Evolutionary conservation across 1,140 invertebrate genomes (phyloP).

Genomic region (Ceratitis capitata): DNA sequence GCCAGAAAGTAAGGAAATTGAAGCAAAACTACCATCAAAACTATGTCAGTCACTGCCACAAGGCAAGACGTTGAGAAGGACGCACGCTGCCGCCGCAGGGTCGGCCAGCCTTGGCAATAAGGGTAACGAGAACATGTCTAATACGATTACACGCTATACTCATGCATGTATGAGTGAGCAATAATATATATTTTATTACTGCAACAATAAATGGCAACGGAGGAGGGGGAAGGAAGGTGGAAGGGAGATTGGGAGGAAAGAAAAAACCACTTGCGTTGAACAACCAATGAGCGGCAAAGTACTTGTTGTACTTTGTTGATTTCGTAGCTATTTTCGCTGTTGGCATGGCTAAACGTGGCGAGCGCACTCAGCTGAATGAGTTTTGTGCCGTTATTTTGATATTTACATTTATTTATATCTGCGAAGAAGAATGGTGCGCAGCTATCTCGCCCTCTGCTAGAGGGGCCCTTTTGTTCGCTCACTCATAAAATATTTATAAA

Average conservation of each 20-base stretch:
- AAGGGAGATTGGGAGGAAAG: not conserved
- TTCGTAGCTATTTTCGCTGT: not conserved
- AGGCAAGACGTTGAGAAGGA: too few species aligned
- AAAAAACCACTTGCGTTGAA: not conserved
- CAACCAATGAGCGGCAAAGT: too few species aligned
- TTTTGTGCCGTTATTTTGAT: not conserved
- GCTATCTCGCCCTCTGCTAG: not conserved
- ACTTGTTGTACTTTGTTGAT: too few species aligned
- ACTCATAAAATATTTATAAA: not conserved
- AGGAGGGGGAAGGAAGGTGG: too few species aligned
- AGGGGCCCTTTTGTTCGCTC: not conserved
- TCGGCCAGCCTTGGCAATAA: not conserved
- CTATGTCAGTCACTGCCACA: not conserved
- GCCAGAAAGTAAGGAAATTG: not conserved
- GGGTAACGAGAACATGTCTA: not conserved
- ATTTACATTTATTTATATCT: slow-evolving; percentile 5
- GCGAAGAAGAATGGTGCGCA: not conserved
- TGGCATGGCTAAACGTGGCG: not conserved
- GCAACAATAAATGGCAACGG: not conserved
- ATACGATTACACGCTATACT: slow-evolving; percentile 15
- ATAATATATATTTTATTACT: not conserved
- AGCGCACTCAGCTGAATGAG: not conserved
- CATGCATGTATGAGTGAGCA: slow-evolving; percentile 8
- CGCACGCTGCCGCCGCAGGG: not conserved
- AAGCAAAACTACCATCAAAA: not conserved